phyloP scores from a whole-genome alignment of 2,113 vertebrate species.

The Zosterops japonicus region DNA sequence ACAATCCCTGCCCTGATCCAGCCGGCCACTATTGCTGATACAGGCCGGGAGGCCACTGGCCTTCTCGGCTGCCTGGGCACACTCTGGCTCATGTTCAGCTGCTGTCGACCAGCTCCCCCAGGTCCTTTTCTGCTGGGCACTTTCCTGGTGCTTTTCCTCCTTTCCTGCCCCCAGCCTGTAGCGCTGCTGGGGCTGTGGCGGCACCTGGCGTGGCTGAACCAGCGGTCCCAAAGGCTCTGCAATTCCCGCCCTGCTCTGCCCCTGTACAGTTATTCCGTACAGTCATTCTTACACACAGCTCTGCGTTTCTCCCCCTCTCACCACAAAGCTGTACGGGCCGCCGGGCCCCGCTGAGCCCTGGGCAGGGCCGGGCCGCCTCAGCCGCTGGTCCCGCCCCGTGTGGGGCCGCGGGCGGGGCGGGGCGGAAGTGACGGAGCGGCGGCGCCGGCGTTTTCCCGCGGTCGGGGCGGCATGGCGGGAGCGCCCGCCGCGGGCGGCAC shows the following conservation, averaged over 20 bases:
- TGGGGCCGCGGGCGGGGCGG: rapidly evolving
- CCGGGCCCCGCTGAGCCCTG: not conserved
- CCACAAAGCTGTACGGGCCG: not conserved
- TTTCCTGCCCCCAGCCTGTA: not conserved
- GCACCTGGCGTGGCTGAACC: rapidly evolving
- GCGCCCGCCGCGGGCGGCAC: no score
- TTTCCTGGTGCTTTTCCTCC: not conserved
- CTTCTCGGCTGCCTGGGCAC: not conserved
- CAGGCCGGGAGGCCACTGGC: not conserved
- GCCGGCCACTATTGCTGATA: not conserved
- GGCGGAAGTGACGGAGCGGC: no score
- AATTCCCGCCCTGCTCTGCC: no score
- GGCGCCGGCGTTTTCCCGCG: no score
- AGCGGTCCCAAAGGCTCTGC: rapidly evolving
- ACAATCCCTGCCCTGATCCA: not conserved
- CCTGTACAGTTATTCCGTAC: not conserved
- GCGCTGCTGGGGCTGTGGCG: not conserved
- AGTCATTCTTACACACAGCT: not conserved
- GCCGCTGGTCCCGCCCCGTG: no score
- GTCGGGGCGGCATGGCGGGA: no score
- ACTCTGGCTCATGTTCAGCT: not conserved
- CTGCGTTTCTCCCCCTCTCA: not conserved
- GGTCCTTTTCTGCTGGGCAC: rapidly evolving
- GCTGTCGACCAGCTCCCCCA: rapidly evolving
- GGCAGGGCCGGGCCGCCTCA: rapidly evolving